These are phyloP conservation scores for Neoaliturus tenellus DNA, from an alignment of 2,888 invertebrate species.

Conservation along the genomic window DNA sequence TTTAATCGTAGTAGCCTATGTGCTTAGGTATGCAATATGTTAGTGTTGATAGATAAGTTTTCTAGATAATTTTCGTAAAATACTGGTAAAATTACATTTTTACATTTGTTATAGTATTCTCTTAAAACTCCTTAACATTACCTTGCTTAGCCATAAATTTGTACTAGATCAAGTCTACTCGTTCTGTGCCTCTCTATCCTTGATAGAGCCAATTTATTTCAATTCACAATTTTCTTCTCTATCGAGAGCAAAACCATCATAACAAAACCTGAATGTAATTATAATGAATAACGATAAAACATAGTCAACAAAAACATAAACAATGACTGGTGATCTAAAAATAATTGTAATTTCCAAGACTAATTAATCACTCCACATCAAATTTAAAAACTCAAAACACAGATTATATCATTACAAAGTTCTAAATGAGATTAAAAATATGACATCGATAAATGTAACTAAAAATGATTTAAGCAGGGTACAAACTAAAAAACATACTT, in stretches of 20 bases:
- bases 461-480: constrained; percentile 8
- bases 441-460: neutral
- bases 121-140: constrained; percentile 28
- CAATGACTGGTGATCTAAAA: neutral
- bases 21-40: no score
- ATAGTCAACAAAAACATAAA: neutral
- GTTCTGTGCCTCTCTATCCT: constrained; percentile 13
- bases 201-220: neutral
- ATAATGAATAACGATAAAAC: neutral
- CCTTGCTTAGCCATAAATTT: constrained; percentile 37
- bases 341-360: neutral
- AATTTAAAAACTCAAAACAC: neutral
- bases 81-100: constrained; percentile 41
- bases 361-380: constrained; percentile 1
- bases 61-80: constrained; percentile 24
- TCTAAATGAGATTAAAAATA: neutral
- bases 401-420: neutral
- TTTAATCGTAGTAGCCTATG: no score
- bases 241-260: neutral
- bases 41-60: constrained; percentile 20
- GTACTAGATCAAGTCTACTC: constrained; percentile 33
- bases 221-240: neutral
- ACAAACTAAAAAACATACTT: constrained; percentile 14
- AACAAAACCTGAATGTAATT: neutral
- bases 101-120: constrained; percentile 23